Evolutionary conservation across 2,113 vertebrate genomes (phyloP).

Genomic region (Peromyscus leucopus): DNA sequence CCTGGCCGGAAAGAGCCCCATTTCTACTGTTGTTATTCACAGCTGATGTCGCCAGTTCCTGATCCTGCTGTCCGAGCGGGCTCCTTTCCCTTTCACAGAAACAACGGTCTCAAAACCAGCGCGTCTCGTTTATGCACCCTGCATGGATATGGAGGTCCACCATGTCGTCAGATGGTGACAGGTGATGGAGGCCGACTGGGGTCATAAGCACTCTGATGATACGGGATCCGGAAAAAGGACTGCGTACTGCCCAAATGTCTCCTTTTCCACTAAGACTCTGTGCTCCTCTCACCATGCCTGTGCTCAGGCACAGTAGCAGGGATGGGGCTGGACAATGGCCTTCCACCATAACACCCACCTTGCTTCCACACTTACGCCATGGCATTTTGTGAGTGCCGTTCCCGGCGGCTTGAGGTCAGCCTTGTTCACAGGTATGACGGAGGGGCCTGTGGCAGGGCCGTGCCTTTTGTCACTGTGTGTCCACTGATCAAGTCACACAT

Average conservation of each 20-base stretch:
- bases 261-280: neutral
- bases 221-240: neutral
- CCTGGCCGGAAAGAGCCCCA: neutral
- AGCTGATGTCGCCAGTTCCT: neutral
- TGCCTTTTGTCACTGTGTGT: neutral
- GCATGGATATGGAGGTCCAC: neutral
- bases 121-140: neutral
- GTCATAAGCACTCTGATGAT: neutral
- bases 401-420: neutral
- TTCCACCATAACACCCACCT: neutral
- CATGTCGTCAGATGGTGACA: neutral
- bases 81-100: constrained; percentile 54
- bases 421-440: neutral
- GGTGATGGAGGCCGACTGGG: neutral
- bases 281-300: neutral
- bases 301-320: neutral
- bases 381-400: neutral
- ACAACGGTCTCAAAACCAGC: constrained; percentile 56
- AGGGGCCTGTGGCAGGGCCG: neutral
- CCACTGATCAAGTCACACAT: neutral
- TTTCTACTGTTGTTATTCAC: neutral
- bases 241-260: neutral
- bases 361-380: neutral
- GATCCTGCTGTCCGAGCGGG: neutral
- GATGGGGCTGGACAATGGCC: neutral